Conservation (phyloP, 2,113 vertebrate species). For the Mungos mungo region DNA sequence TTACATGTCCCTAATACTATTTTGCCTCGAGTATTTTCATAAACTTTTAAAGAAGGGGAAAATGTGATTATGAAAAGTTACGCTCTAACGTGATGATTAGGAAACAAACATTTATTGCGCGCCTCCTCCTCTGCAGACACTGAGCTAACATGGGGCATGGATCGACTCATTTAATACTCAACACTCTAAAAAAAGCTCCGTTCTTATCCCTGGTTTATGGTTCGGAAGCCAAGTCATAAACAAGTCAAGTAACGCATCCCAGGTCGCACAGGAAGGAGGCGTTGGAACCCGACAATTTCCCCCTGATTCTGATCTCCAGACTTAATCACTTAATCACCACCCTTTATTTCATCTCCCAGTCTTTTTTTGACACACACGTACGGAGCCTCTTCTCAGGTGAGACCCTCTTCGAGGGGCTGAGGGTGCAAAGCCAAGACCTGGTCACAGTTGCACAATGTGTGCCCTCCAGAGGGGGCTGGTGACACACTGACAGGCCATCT, state of each 20-base stretch:
- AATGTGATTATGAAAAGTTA: not conserved
- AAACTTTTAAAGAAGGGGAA: slow-evolving; percentile 19
- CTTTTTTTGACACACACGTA: not conserved
- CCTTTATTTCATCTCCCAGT: not conserved
- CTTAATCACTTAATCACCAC: not conserved
- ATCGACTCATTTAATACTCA: not conserved
- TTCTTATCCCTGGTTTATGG: not conserved
- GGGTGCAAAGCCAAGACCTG: not conserved
- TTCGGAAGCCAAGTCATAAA: not conserved
- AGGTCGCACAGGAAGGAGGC: not conserved
- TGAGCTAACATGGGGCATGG: not conserved
- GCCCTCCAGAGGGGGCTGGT: not conserved
- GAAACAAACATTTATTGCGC: not conserved
- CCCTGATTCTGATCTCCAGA: not conserved
- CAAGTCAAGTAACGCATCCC: not conserved
- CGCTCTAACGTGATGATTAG: not conserved
- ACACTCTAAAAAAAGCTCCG: not conserved
- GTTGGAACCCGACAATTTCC: not conserved
- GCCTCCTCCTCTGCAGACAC: not conserved
- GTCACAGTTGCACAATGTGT: not conserved
- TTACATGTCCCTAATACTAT: not conserved
- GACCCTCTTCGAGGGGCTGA: not conserved
- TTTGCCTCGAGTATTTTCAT: not conserved
- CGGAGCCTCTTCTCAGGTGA: not conserved
- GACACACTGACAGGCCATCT: not conserved